Conservation (phyloP, 2,888 invertebrate genomes). For the Dastarcus helophoroides region DNA sequence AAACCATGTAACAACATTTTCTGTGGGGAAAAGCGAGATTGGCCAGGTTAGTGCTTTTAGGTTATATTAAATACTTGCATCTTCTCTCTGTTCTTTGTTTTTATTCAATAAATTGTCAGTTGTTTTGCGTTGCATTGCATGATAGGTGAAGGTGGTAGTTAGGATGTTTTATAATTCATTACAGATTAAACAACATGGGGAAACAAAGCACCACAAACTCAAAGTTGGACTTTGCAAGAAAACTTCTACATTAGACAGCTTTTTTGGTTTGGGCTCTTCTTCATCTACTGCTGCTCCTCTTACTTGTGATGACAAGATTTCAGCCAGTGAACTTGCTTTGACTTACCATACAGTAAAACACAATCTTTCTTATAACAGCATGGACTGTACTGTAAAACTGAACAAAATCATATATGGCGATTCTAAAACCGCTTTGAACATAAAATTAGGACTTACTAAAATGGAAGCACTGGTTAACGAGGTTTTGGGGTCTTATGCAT, state of each 20-base stretch:
- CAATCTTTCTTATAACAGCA: slow-evolving; percentile 23
- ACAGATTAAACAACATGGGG: slow-evolving; percentile 5
- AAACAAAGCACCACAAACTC: slow-evolving; percentile 4
- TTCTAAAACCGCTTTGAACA: slow-evolving; percentile 9
- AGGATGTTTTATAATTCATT: not conserved
- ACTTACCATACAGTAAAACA: slow-evolving; percentile 23
- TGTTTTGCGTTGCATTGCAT: too few species aligned
- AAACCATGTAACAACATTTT: too few species aligned
- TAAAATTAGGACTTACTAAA: slow-evolving; percentile 8
- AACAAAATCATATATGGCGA: slow-evolving; percentile 11
- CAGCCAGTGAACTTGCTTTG: slow-evolving; percentile 11
- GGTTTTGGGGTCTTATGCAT: slow-evolving; percentile 3
- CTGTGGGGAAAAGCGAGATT: too few species aligned
- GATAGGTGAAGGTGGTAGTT: too few species aligned
- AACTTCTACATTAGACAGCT: slow-evolving; percentile 3
- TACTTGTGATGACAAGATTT: slow-evolving; percentile 6
- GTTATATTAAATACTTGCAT: too few species aligned
- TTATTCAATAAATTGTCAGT: too few species aligned
- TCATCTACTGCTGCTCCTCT: slow-evolving; percentile 1
- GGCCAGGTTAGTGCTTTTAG: too few species aligned
- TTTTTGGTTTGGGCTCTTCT: not conserved
- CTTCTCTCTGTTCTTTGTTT: too few species aligned
- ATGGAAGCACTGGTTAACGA: slow-evolving; percentile 6
- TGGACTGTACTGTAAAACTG: slow-evolving; percentile 18
- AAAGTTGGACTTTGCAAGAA: slow-evolving; percentile 2